phyloP scores from a whole-genome alignment of 2,797 vertebrate genomes.

The Salarias fasciatus region DNA sequence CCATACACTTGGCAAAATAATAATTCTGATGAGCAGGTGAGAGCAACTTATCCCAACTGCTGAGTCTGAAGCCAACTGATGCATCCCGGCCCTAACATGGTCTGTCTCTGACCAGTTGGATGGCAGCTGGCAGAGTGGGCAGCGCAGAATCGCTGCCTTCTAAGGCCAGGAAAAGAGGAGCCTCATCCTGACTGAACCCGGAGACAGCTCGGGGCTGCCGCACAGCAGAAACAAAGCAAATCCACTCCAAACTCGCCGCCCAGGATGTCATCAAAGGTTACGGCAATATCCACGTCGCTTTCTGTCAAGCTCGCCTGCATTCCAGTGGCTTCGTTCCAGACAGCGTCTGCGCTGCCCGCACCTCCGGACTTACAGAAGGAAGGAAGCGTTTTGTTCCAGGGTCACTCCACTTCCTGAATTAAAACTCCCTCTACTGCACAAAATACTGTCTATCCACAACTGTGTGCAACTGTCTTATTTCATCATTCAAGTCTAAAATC shows the following conservation, averaged over 20 bases:
- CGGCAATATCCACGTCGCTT: too few relatives aligned
- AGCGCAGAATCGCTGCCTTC: conserved; percentile 49
- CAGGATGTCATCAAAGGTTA: conserved; percentile 40
- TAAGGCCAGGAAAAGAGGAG: conserved; percentile 54
- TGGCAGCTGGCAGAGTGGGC: conserved; percentile 27
- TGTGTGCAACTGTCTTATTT: too few relatives aligned
- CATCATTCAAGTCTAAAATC: too few relatives aligned
- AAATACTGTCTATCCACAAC: too few relatives aligned
- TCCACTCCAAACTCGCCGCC: conserved; percentile 43
- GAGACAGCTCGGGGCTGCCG: conserved; percentile 21
- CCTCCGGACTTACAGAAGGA: too few relatives aligned
- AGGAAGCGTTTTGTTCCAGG: too few relatives aligned
- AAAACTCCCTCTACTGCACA: too few relatives aligned
- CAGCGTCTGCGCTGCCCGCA: too few relatives aligned
- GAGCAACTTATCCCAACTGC: conserved; percentile 17
- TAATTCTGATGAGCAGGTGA: conserved; percentile 23
- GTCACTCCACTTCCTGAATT: too few relatives aligned
- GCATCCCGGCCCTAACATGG: conserved; percentile 48
- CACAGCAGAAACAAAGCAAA: conserved; percentile 41
- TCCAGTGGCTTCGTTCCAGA: too few relatives aligned
- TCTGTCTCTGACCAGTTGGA: conserved; percentile 32
- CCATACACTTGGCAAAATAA: conserved; percentile 24
- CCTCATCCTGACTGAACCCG: conserved; percentile 15
- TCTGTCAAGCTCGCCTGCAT: too few relatives aligned
- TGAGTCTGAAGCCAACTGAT: conserved; percentile 33